Evolutionary conservation across 1,140 invertebrate genomes (phyloP).

Genomic region (Whitmania pigra): DNA sequence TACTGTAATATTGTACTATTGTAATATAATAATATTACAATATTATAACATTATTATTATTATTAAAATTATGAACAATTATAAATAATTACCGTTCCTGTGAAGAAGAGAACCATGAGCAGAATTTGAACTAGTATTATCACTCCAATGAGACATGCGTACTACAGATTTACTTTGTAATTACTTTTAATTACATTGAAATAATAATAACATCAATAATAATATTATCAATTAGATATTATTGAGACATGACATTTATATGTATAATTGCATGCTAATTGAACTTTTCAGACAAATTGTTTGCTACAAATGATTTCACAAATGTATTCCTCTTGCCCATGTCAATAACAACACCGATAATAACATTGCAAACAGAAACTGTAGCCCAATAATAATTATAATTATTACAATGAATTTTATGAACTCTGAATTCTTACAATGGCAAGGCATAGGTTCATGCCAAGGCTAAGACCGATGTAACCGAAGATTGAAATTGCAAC

Average conservation of each 20-base stretch:
- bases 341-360: too few species aligned
- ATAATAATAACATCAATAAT: neutral
- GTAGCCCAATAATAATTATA: neutral
- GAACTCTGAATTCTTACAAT: neutral
- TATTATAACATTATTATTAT: too few species aligned
- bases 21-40: too few species aligned
- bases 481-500: neutral
- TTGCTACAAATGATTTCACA: too few species aligned
- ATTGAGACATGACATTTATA: neutral
- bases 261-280: neutral
- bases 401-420: neutral
- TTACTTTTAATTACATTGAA: too few species aligned
- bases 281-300: too few species aligned
- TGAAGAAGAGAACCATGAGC: neutral
- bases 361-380: neutral
- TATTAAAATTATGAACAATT: too few species aligned
- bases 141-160: neutral
- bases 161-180: neutral
- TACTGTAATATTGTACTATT: too few species aligned
- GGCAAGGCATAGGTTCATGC: neutral
- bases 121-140: neutral
- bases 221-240: neutral
- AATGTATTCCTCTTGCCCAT: neutral
- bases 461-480: neutral
- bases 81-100: neutral